Conservation (phyloP, 2,888 invertebrate species). For the Lymantria monacha region DNA sequence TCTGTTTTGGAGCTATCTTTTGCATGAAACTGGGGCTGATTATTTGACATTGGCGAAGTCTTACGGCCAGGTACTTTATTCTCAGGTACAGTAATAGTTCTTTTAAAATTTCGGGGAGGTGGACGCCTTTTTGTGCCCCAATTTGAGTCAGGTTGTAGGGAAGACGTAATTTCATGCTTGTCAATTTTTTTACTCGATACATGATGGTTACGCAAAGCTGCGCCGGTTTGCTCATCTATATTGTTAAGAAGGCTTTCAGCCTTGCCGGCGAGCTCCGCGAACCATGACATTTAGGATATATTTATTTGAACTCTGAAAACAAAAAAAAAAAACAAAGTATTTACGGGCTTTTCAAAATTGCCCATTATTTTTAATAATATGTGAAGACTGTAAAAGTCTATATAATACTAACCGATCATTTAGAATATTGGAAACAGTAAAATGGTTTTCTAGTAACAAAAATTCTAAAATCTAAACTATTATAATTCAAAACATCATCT, state of each 20-base stretch:
- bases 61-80: conserved; percentile 7
- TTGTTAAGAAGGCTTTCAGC: conserved; percentile 89
- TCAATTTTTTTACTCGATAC: conserved; percentile 49
- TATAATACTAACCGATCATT: conserved; percentile 20
- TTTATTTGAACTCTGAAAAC: conserved; percentile 32
- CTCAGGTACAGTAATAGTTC: conserved; percentile 13
- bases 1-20: conserved; percentile 35
- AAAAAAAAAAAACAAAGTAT: conserved; percentile 3
- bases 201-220: conserved; percentile 76
- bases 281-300: conserved; percentile 85
- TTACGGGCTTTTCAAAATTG: not conserved
- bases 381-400: not conserved
- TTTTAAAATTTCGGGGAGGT: conserved; percentile 28
- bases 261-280: conserved; percentile 87
- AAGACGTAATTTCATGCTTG: conserved; percentile 26
- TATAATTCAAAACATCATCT: conserved; percentile 26
- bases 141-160: conserved; percentile 31
- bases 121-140: conserved; percentile 44
- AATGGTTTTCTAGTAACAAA: not conserved
- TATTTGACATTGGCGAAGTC: conserved; percentile 35
- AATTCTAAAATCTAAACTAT: conserved; percentile 2
- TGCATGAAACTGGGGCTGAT: conserved; percentile 26
- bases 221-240: conserved; percentile 88
- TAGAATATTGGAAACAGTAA: conserved; percentile 3
- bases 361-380: not conserved